Evolutionary conservation across 2,888 invertebrate genomes (phyloP).

Genomic region (Danaus chrysippus): DNA sequence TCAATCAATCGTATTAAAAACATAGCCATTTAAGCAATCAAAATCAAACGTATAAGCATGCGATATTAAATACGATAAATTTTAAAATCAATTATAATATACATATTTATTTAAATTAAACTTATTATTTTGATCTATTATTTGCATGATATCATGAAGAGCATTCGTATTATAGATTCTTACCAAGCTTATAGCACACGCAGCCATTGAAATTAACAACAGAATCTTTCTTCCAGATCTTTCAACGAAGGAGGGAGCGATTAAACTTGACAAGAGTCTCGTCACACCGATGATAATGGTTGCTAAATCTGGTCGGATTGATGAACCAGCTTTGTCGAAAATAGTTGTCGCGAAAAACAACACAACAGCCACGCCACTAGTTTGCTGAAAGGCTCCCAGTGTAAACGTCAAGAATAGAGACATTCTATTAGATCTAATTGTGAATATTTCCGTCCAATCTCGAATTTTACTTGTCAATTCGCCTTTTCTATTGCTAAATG

Average conservation of each 20-base stretch:
- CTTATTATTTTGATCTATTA: no score
- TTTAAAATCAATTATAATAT: no score
- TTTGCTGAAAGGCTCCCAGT: slow-evolving; percentile 42
- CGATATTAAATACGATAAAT: no score
- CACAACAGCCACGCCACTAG: slow-evolving; percentile 43
- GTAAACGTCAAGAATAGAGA: slow-evolving; percentile 42
- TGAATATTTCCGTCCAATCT: slow-evolving; percentile 39
- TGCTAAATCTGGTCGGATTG: slow-evolving; percentile 42
- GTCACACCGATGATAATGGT: slow-evolving; percentile 45
- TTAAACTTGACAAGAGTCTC: slow-evolving; percentile 38
- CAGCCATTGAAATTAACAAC: slow-evolving; percentile 42
- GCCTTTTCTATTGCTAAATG: slow-evolving; percentile 29
- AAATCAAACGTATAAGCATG: no score
- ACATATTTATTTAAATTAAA: no score
- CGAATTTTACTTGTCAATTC: slow-evolving; percentile 30
- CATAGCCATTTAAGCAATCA: no score
- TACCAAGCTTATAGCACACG: slow-evolving; percentile 39
- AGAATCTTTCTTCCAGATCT: slow-evolving; percentile 44
- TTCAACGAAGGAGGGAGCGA: slow-evolving; percentile 45
- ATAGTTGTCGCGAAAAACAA: slow-evolving; percentile 47
- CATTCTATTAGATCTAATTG: slow-evolving; percentile 42
- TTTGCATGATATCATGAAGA: not conserved
- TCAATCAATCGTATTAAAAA: no score
- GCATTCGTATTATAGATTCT: slow-evolving; percentile 18
- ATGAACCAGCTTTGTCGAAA: slow-evolving; percentile 43